These are phyloP conservation scores for Drosophila suzukii DNA, from an alignment of 1,140 invertebrate species.

Conservation along the genomic window DNA sequence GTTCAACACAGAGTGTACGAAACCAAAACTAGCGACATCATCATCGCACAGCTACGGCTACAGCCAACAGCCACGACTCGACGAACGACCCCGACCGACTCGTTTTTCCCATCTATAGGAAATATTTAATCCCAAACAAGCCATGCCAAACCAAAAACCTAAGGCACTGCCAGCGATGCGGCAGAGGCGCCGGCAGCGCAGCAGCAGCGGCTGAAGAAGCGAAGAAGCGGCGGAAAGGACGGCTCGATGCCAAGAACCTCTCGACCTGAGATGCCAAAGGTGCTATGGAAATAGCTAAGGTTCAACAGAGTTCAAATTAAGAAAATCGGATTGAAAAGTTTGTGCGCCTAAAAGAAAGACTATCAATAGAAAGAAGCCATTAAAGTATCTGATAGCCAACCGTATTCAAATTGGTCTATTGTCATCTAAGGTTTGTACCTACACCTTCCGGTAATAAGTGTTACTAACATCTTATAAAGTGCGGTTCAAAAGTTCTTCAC, in stretches of 20 bases:
- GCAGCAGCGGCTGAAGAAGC: slow-evolving; percentile 30
- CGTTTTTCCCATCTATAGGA: slow-evolving; percentile 83
- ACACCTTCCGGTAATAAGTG: too few relatives aligned
- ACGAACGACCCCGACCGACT: slow-evolving; percentile 69
- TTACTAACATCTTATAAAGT: too few relatives aligned
- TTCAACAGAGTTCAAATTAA: too few relatives aligned
- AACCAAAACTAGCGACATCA: slow-evolving; percentile 72
- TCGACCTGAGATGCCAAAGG: slow-evolving; percentile 22
- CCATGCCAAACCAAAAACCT: slow-evolving; percentile 71
- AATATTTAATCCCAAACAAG: slow-evolving; percentile 83
- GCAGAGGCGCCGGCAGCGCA: slow-evolving; percentile 31
- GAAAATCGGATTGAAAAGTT: neutral
- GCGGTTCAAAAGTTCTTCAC: too few relatives aligned
- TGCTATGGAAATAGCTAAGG: neutral
- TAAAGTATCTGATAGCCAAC: too few relatives aligned
- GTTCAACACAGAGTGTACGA: slow-evolving; percentile 79
- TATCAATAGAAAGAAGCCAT: too few relatives aligned
- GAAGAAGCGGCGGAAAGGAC: slow-evolving; percentile 37
- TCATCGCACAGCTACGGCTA: slow-evolving; percentile 44
- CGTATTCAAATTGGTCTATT: too few relatives aligned
- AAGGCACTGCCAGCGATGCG: slow-evolving; percentile 46
- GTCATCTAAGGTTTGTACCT: too few relatives aligned
- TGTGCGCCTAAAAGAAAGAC: slow-evolving; percentile 4
- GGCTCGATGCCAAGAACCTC: slow-evolving; percentile 35
- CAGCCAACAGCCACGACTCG: slow-evolving; percentile 43